These are phyloP conservation scores for Tolmerus cingulatus DNA, from an alignment of 2,888 invertebrate genomes.

Conservation along the genomic window DNA sequence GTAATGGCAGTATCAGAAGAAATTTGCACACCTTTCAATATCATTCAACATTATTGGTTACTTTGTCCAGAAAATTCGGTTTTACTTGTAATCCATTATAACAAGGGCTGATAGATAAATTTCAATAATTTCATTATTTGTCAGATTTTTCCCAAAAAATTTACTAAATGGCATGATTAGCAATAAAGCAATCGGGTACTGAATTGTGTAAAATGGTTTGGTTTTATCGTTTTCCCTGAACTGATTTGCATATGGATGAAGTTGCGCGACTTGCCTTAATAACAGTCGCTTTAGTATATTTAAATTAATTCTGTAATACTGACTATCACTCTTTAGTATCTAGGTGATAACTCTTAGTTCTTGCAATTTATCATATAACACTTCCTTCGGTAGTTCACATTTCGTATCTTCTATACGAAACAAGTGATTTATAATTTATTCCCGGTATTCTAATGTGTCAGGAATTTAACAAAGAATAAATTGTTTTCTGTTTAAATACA, in stretches of 20 bases:
- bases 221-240: not conserved
- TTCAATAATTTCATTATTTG: too few relatives aligned
- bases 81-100: not conserved
- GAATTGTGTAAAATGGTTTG: not conserved
- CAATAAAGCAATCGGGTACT: not conserved
- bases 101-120: too few relatives aligned
- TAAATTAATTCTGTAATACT: too few relatives aligned
- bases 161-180: not conserved
- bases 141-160: not conserved
- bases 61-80: not conserved
- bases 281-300: too few relatives aligned
- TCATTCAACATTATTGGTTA: not conserved
- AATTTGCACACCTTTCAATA: not conserved
- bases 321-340: not conserved
- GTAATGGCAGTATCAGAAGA: not conserved
- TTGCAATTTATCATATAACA: not conserved
- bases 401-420: not conserved
- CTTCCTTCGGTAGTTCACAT: not conserved
- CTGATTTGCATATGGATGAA: not conserved
- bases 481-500: not conserved
- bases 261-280: not conserved
- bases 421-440: too few relatives aligned
- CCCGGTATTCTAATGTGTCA: too few relatives aligned
- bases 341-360: not conserved
- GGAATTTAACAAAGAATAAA: too few relatives aligned